Evolutionary conservation across 2,797 vertebrate genomes (phyloP), one percentile per base, ranked within the genome.

Genomic region (Gadopsis marmoratus): DNA sequence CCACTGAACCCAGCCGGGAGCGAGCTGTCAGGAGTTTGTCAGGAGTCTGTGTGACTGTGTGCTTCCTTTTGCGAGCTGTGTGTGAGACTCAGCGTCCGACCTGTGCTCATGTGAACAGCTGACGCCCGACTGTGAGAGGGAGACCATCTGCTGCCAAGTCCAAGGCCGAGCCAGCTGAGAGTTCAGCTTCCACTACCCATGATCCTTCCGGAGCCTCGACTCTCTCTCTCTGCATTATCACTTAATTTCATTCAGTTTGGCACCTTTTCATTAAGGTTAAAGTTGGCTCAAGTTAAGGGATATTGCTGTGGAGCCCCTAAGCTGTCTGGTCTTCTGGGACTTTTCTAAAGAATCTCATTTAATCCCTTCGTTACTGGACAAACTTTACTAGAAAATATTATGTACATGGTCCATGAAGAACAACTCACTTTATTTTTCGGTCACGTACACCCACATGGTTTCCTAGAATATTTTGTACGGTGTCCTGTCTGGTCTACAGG

Each of bases 91-190:
- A 45, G 48, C 11, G 76, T 76, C 71, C 31, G 16, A 77, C 11
- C 86, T 88, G 86, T 51, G 81, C 69, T 72, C 72, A 56, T 84
- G 77, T 83, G 79, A 90, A 75, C 89, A 91, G 91, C 93, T 91
- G 90, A 91, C 63, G 74, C 79, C 82, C 50, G 84, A 90, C 80
- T 82, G 76, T 85, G 87, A 80, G 89, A 86, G 85, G 71, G 79
- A 55, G 76, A 71, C 91, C 91, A 90, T 92, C 94, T 94, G 80
- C 85, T 88, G 83, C 89, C 86, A 89, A 91, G 86, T 89, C 75
- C 90, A 88, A 88, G 88, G 89, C 87, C 78, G 16, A 68, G 71
- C 61, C 79, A 85, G 76, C 53, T 43, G 47, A 79, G 58, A 65
- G 82, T 74, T 82, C 69, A 83, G 59, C 83, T 78, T 71, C 74